Conservation (phyloP, 2,797 vertebrate genomes). For the Alfaro cultratus region DNA sequence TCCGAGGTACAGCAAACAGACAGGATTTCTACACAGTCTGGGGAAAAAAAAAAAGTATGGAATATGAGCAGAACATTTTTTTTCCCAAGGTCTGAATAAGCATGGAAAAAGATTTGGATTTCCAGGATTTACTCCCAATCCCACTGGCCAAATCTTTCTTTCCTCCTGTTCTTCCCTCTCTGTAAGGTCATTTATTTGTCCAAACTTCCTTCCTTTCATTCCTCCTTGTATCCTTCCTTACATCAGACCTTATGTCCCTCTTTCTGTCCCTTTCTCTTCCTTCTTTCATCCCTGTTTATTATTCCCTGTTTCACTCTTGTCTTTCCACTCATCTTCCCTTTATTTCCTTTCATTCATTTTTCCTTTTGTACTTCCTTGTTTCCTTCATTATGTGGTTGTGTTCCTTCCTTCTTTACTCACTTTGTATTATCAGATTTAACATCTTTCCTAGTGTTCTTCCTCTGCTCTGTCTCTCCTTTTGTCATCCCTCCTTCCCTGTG, state of each 20-base stretch:
- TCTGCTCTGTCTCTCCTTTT: background rate
- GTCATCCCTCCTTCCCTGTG: background rate
- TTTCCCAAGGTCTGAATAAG: background rate
- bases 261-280: background rate
- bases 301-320: background rate
- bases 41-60: background rate
- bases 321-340: background rate
- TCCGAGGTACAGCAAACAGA: slow-evolving; percentile 37
- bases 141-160: background rate
- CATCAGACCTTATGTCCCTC: background rate
- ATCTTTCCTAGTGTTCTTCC: background rate
- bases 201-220: background rate
- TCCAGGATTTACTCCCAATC: background rate
- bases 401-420: background rate
- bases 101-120: background rate
- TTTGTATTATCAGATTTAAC: background rate
- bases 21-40: background rate
- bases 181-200: background rate
- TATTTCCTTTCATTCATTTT: background rate
- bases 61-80: background rate
- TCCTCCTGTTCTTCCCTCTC: background rate
- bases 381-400: background rate
- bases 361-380: background rate
- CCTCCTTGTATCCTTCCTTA: background rate
- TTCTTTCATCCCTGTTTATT: background rate